phyloP scores from a whole-genome alignment of 2,113 vertebrate genomes.

The Crotophaga sulcirostris region DNA sequence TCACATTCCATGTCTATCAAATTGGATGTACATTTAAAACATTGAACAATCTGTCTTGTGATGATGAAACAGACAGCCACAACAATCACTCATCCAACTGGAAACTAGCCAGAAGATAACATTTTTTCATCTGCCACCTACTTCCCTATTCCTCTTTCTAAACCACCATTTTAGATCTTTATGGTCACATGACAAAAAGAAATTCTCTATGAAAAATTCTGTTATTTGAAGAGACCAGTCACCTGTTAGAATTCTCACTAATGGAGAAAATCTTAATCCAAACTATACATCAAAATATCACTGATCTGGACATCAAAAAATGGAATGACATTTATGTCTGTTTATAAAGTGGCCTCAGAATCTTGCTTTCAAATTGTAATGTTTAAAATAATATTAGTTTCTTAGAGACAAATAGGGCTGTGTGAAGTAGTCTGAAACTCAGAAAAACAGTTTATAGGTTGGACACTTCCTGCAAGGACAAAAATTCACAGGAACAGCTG shows the following conservation, averaged over 20 bases:
- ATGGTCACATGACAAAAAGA: neutral
- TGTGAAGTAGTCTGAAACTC: neutral
- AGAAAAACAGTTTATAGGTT: neutral
- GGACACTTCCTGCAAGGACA: neutral
- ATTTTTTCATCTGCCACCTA: neutral
- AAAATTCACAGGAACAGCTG: neutral
- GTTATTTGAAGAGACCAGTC: neutral
- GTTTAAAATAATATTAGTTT: neutral
- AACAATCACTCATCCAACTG: neutral
- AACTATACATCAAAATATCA: neutral
- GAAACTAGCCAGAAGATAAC: slow-evolving; percentile 11
- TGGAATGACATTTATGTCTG: neutral
- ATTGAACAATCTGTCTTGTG: neutral
- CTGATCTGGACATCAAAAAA: neutral
- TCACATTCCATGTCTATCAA: neutral
- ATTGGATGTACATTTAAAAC: neutral
- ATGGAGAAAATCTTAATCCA: neutral
- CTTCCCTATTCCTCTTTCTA: neutral
- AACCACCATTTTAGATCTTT: neutral
- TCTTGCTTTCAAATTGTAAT: neutral
- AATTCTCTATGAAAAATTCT: neutral
- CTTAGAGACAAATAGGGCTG: neutral
- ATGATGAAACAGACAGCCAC: neutral
- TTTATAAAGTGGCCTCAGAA: neutral
- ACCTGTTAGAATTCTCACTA: neutral